Conservation (phyloP, 2,888 invertebrate species). For the Cylindroiulus punctatus region DNA sequence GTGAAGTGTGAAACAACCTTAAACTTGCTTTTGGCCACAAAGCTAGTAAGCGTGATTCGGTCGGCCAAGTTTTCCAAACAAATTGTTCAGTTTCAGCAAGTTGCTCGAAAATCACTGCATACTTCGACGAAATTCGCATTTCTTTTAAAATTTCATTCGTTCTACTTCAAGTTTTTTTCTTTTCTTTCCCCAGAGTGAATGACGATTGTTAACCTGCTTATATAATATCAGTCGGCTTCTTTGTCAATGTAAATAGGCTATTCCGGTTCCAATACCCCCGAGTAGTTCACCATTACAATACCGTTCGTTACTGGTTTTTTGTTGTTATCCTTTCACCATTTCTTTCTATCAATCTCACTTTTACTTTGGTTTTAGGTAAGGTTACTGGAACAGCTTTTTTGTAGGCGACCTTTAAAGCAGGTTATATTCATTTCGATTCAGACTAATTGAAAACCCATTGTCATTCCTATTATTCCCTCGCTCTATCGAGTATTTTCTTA, state of each 20-base stretch:
- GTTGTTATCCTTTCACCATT: background rate
- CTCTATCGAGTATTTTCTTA: too few species aligned
- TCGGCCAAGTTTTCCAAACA: too few species aligned
- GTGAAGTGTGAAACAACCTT: too few species aligned
- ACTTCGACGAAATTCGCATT: background rate
- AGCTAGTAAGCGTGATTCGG: too few species aligned
- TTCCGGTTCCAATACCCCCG: background rate
- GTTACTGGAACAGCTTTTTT: background rate
- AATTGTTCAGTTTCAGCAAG: too few species aligned
- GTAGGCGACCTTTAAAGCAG: background rate
- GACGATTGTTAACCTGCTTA: conserved; percentile 32
- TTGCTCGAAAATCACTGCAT: too few species aligned
- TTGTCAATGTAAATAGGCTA: background rate
- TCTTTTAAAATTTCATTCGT: conserved; percentile 16
- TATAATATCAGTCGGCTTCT: background rate
- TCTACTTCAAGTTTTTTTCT: background rate
- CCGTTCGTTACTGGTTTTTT: background rate
- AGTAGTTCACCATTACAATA: background rate
- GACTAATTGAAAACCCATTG: too few species aligned
- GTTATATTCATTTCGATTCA: too few species aligned
- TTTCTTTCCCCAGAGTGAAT: background rate
- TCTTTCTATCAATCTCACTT: background rate
- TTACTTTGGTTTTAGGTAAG: conserved; percentile 2
- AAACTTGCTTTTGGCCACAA: too few species aligned
- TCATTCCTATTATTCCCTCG: too few species aligned